Conservation (phyloP, 1,140 invertebrate genomes). For the Drosophila truncata region DNA sequence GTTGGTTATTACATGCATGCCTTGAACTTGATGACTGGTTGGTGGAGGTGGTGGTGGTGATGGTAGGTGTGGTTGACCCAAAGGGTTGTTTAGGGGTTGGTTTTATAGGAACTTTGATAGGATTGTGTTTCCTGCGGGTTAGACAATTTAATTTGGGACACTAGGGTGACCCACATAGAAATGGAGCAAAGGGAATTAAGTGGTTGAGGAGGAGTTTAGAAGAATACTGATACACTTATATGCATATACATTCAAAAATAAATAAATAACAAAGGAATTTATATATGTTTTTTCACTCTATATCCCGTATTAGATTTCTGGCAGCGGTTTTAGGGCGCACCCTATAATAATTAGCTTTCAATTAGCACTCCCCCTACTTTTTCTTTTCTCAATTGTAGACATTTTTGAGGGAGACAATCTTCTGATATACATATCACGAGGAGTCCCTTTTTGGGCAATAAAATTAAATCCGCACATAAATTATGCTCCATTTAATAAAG, state of each 20-base stretch:
- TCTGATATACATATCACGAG: slow-evolving; percentile 17
- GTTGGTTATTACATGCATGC: slow-evolving; percentile 44
- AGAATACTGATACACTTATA: neutral
- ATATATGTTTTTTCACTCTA: too few relatives aligned
- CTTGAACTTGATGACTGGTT: slow-evolving; percentile 63
- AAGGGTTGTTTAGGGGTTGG: slow-evolving; percentile 31
- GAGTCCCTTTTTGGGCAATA: slow-evolving; percentile 24
- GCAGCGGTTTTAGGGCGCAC: neutral
- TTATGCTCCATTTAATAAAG: slow-evolving; percentile 78
- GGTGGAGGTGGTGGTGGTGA: slow-evolving; percentile 7
- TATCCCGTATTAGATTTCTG: too few relatives aligned
- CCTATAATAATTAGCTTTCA: slow-evolving; percentile 62
- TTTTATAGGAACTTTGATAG: slow-evolving; percentile 35
- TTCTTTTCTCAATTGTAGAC: neutral
- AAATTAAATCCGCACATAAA: slow-evolving; percentile 63
- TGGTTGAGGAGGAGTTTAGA: slow-evolving; percentile 7
- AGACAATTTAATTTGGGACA: slow-evolving; percentile 17
- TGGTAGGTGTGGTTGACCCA: slow-evolving; percentile 17
- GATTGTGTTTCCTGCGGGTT: slow-evolving; percentile 6
- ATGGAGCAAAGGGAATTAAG: slow-evolving; percentile 3
- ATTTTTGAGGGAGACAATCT: neutral
- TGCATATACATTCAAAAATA: neutral
- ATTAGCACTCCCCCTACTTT: slow-evolving; percentile 40
- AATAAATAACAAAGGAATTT: neutral
- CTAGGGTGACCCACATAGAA: slow-evolving; percentile 24